A percentile compares a stretch with the other conserved stretches of the same genome.
Evolutionary conservation across 2,113 vertebrate species (phyloP).

Genomic region (Ploceus nigricollis): DNA sequence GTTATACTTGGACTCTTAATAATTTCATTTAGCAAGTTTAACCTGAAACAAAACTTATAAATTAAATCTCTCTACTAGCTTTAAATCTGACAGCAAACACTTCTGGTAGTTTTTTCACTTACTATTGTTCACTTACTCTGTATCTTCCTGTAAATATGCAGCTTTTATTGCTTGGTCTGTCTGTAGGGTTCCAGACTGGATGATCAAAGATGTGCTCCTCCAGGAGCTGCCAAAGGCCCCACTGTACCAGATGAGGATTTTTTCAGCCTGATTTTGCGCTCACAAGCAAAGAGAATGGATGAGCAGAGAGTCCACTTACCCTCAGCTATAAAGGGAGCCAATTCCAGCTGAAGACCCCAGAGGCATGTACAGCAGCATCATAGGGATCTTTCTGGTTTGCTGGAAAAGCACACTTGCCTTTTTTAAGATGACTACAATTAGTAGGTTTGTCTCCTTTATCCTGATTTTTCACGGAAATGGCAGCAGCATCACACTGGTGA

Average conservation of each 20-base stretch:
- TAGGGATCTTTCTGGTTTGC: not conserved
- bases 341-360: conserved; percentile 69
- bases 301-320: conserved; percentile 92
- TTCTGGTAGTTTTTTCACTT: not conserved
- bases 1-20: not conserved
- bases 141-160: not conserved
- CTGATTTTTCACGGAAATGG: not conserved
- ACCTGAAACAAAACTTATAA: not conserved
- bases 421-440: not conserved
- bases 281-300: conserved; percentile 94
- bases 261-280: conserved; percentile 94
- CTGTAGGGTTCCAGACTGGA: conserved; percentile 89
- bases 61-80: not conserved
- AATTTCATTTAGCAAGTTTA: not conserved
- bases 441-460: not conserved
- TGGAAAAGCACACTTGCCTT: not conserved
- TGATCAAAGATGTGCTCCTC: conserved; percentile 93
- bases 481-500: not conserved
- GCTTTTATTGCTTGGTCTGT: not conserved
- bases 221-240: conserved; percentile 80
- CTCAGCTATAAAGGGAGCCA: conserved; percentile 64
- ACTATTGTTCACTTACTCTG: accelerated
- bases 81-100: not conserved
- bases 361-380: not conserved
- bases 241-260: conserved; percentile 97